Evolutionary conservation across 2,113 vertebrate genomes (phyloP), one percentile per base, ranked within the genome.

Genomic region (Abramis brama): DNA sequence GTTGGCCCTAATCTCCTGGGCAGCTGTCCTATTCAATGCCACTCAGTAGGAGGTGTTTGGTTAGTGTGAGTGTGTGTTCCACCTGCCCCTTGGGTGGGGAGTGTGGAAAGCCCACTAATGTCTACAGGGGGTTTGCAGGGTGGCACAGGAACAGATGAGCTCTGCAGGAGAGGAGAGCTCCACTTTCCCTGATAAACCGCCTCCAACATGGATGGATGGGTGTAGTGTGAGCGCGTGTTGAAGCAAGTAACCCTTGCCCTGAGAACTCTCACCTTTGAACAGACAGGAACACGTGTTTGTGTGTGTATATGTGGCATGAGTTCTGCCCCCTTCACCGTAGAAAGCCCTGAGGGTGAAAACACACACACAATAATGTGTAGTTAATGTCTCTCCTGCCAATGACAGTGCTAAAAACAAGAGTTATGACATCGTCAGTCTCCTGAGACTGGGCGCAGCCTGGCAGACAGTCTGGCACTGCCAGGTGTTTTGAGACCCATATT

Each of bases 11-110:
- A 94, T 93, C 93, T 93, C 89, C 81, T 57, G 82, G 91, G 93
- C 94, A 95, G 94, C 93, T 95, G 94, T 88, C 91, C 91, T 88
- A 94, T 94, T 94, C 92, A 94, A 59, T 76, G 88, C 89, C 88
- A 80, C 84, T 86, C 87, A 87, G 87, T 89, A 73, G 59, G 77
- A 79, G 76, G 74, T 78, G 59, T 87, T 87, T 87, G 36, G 76
- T 68, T 39, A 66, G 82, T 75, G 83, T 47, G 62, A 62, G 33
- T 66, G 62, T 80, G 80, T 87, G 79, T 79, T 59, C 85, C 91
- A 92, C 91, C 93, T 89, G 87, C 86, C 84, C 85, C 83, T 77
- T 85, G 79, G 81, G 82, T 86, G 66, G 81, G 87, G 82, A 73
- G 68, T 55, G 68, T 73, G 50, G 68, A 82, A 82, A 82, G 45